Evolutionary conservation across 2,797 vertebrate species (phyloP).

Genomic region (Varecia variegata): DNA sequence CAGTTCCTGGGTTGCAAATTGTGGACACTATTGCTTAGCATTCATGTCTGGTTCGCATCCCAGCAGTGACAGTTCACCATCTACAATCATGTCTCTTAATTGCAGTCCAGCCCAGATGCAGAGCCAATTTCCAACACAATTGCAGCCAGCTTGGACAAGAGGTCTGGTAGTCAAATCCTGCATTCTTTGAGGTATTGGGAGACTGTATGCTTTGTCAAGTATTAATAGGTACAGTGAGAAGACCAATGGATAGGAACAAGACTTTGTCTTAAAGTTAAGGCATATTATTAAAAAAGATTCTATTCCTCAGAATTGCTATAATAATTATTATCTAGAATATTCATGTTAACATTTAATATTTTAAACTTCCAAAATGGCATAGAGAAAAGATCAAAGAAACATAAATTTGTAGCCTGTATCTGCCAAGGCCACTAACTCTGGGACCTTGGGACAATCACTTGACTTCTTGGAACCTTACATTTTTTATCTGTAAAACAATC

Average conservation of each 20-base stretch:
- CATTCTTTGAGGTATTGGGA: not conserved
- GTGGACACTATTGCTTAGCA: conserved; percentile 48
- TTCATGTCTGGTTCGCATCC: conserved; percentile 57
- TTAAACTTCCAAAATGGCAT: conserved; percentile 25
- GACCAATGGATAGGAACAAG: not conserved
- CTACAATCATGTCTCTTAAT: conserved; percentile 35
- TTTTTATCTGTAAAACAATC: not conserved
- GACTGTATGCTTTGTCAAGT: not conserved
- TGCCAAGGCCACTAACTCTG: not conserved
- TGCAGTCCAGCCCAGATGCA: conserved; percentile 21
- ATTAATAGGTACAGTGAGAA: not conserved
- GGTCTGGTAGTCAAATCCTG: conserved; percentile 39
- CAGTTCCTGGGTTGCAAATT: conserved; percentile 44
- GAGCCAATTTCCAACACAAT: conserved; percentile 39
- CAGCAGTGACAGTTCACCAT: conserved; percentile 38
- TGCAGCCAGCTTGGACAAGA: not conserved
- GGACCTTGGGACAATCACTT: not conserved
- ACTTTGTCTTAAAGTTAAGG: not conserved
- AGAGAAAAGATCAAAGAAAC: conserved; percentile 14
- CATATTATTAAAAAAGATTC: not conserved
- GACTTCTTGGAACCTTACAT: not conserved
- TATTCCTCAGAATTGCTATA: not conserved
- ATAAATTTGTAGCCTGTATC: not conserved
- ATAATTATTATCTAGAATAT: conserved; percentile 20
- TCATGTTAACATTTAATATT: conserved; percentile 30